phyloP scores from a whole-genome alignment of 2,888 invertebrate species.

The Tortricodes alternella region DNA sequence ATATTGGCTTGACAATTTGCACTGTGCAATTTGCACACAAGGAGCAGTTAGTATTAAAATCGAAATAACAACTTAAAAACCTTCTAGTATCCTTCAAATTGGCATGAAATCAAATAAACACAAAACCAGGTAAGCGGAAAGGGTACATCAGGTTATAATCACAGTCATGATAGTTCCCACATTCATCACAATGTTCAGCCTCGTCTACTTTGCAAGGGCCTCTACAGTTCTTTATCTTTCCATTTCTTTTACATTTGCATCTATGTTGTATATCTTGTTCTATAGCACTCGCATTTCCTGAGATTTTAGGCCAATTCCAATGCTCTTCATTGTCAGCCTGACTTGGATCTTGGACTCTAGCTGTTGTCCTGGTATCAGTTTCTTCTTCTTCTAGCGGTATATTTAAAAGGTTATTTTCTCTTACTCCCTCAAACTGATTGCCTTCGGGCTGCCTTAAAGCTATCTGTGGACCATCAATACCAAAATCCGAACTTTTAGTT shows the following conservation, averaged over 20 bases:
- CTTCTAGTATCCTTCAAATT: no score
- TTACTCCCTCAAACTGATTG: no score
- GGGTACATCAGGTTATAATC: background rate
- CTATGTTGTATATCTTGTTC: background rate
- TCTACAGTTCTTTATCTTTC: background rate
- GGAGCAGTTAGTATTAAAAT: no score
- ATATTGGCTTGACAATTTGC: no score
- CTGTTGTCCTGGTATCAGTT: background rate
- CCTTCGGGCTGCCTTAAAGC: no score
- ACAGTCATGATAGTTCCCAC: conserved; percentile 9
- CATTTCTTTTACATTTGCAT: background rate
- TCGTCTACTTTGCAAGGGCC: background rate
- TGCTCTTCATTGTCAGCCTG: background rate
- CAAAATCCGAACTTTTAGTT: no score
- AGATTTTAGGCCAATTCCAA: background rate
- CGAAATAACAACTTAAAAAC: no score
- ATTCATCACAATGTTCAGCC: conserved; percentile 10
- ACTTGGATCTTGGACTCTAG: background rate
- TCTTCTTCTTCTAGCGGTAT: background rate
- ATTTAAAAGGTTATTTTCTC: no score
- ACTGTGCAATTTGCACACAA: no score
- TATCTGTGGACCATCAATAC: no score
- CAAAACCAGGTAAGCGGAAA: background rate
- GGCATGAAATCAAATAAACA: background rate
- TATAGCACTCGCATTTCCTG: background rate